Percentiles rank a stretch among this genome's conserved stretches.
Evolutionary conservation across 2,797 vertebrate species (phyloP).

Genomic region (Enteromius viviparus): DNA sequence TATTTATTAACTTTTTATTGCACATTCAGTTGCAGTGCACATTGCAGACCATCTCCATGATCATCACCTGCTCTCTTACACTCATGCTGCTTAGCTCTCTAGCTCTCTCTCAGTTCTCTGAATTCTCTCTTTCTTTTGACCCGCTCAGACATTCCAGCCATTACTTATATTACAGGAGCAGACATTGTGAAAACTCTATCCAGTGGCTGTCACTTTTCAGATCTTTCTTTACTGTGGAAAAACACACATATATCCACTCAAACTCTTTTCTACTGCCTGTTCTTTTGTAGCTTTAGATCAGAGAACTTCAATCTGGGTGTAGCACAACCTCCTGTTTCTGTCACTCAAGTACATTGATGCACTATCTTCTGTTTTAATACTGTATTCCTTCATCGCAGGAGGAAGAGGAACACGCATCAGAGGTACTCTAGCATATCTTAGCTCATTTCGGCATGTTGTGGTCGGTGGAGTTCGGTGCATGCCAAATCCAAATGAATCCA

Average conservation of each 20-base stretch:
- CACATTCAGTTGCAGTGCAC: slow-evolving; percentile 10
- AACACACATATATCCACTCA: slow-evolving; percentile 11
- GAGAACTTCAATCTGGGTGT: not conserved
- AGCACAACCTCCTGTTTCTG: slow-evolving; percentile 7
- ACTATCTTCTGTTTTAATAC: slow-evolving; percentile 36
- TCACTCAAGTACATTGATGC: not conserved
- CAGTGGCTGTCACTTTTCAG: slow-evolving; percentile 43
- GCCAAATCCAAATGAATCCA: not conserved
- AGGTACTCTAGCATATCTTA: slow-evolving; percentile 70
- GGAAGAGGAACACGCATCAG: slow-evolving; percentile 74
- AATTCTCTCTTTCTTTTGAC: slow-evolving; percentile 20
- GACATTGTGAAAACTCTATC: slow-evolving; percentile 62
- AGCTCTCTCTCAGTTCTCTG: slow-evolving; percentile 4
- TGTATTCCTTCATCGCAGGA: slow-evolving; percentile 61
- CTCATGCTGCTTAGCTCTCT: slow-evolving; percentile 7
- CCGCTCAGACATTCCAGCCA: slow-evolving; percentile 1
- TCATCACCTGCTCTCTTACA: slow-evolving; percentile 15
- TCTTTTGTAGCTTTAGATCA: not conserved
- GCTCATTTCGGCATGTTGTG: slow-evolving; percentile 62
- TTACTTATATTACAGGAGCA: slow-evolving; percentile 70
- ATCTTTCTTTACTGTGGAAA: slow-evolving; percentile 17
- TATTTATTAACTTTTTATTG: not conserved
- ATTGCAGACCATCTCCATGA: slow-evolving; percentile 45
- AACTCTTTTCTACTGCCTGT: not conserved
- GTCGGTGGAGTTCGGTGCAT: slow-evolving; percentile 48